Evolutionary conservation across 2,888 invertebrate genomes (phyloP), one percentile per base, ranked within the genome.

Genomic region (Caenorhabditis sp.): DNA sequence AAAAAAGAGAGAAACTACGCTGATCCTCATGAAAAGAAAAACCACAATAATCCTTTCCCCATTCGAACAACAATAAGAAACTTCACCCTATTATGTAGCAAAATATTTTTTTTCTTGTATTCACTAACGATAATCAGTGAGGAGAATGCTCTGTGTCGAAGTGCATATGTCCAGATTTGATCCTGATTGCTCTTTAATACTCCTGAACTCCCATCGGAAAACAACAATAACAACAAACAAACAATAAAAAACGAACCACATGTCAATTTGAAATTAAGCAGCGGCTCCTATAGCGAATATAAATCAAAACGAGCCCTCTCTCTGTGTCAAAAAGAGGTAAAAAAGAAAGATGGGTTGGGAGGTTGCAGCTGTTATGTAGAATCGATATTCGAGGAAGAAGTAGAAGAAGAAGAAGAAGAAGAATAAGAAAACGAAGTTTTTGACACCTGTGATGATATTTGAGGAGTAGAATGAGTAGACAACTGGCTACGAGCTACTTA

Each of bases 381-480:
- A 43, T 43, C 43, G 43, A 43, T 43, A 43, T 12, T 12, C 43
- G 43, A 43, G 17, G 43, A n/a, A n/a, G n/a, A n/a, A n/a, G n/a
- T n/a, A n/a, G n/a, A n/a, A n/a, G n/a, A n/a, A 43, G 43, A 43
- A 43, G 14, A 10, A 31, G 31, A 31, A 31, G 5, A 31, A 31
- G 31, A 31, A 43, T 10, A 7, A 14, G 17, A 3, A 8, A 5
- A 3, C 43, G 3, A 14, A 43, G 43, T 43, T 43, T 43, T 43
- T 43, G 43, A 43, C 43, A 43, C 43, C 43, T 43, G 43, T 43
- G 43, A 43, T 43, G 43, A 43, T 43, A 43, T 43, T 43, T 43
- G 43, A 43, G 43, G 43, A 43, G 10, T 43, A 43, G 17, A 12
- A 43, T n/a, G n/a, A n/a, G n/a, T n/a, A n/a, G n/a, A 43, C 43